Conservation (phyloP, 2,113 vertebrate genomes). For the Rhagologus leucostigma region DNA sequence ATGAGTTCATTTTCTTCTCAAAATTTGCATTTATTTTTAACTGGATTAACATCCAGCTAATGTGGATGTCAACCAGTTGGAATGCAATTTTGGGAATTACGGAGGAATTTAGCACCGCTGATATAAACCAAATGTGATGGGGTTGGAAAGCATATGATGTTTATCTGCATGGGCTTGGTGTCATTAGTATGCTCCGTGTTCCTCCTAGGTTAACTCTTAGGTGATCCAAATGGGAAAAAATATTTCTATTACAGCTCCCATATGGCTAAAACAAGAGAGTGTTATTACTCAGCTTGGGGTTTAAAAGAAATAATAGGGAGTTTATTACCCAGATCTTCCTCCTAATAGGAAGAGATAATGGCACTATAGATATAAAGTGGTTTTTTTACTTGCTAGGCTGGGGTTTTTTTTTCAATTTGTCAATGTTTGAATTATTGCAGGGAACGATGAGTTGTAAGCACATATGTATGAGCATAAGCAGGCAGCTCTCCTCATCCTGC, state of each 20-base stretch:
- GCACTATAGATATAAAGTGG: accelerated
- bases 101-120: conserved; percentile 60
- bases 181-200: neutral
- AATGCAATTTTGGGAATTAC: conserved; percentile 67
- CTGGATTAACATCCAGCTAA: conserved; percentile 69
- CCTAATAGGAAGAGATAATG: neutral
- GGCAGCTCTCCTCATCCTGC: neutral
- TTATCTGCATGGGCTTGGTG: conserved; percentile 39
- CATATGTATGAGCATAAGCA: neutral
- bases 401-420: neutral
- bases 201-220: conserved; percentile 51
- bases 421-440: neutral
- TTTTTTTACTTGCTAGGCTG: neutral
- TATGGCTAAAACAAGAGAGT: neutral
- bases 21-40: conserved; percentile 70
- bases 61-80: conserved; percentile 68
- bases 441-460: neutral
- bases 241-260: neutral
- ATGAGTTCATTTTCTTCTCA: conserved; percentile 45
- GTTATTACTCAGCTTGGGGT: neutral
- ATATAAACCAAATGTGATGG: conserved; percentile 74
- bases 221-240: neutral
- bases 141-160: conserved; percentile 23
- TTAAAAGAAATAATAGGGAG: neutral
- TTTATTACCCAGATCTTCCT: neutral